Conservation (phyloP, 2,888 invertebrate species). For the Pachymerium ferrugineum region DNA sequence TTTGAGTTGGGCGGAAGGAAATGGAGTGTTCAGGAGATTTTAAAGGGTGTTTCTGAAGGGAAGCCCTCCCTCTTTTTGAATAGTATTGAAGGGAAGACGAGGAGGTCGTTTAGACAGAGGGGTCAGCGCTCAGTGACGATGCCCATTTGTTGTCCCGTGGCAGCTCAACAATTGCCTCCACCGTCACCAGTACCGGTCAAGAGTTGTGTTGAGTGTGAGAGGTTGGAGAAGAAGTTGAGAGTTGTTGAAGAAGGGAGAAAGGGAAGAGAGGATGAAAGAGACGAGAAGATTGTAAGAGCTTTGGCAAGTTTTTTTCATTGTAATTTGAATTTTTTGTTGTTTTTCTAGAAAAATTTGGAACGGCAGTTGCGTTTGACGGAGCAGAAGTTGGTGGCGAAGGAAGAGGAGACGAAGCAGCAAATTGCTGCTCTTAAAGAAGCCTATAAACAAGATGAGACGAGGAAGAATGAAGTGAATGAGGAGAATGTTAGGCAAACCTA, state of each 20-base stretch:
- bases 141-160: neutral
- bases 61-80: constrained; percentile 29
- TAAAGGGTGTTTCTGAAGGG: constrained; percentile 11
- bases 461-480: constrained; percentile 44
- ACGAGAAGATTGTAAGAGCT: neutral
- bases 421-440: constrained; percentile 71
- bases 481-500: constrained; percentile 53
- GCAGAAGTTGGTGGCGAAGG: constrained; percentile 61
- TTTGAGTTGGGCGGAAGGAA: constrained; percentile 4
- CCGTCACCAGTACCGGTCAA: neutral
- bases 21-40: neutral
- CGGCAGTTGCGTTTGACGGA: neutral
- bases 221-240: neutral
- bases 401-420: constrained; percentile 77
- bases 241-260: neutral
- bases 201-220: neutral
- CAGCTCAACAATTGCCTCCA: neutral
- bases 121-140: constrained; percentile 28
- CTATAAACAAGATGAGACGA: constrained; percentile 61
- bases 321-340: neutral
- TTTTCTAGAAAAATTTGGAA: constrained; percentile 51
- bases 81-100: constrained; percentile 1
- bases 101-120: constrained; percentile 1
- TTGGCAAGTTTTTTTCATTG: neutral
- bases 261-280: neutral